Base-by-base conservation (phyloP, 1,140 invertebrate genomes). In the Latrodectus geometricus region DNA sequence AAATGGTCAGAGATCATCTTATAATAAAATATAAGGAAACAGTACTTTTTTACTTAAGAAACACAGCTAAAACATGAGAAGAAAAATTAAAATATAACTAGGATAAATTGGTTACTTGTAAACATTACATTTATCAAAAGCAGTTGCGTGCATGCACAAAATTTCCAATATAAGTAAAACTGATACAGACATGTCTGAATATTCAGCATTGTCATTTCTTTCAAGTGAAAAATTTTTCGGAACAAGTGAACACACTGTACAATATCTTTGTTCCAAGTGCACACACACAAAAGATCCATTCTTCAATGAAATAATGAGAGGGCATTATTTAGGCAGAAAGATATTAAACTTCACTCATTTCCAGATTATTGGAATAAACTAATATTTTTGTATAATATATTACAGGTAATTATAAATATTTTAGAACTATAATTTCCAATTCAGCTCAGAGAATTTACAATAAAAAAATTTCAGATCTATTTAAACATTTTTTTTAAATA, bases 81-180 rank as follows among this genome's bases (percentile, higher is more conserved):
- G 54, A 75, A 50, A 61, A 76, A 76, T 21, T 54, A 76, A 52
- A 54, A 61, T 21, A 54, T 17, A 61, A 79, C 35, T 49, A 35
- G 77, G 77, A 79, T 35, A 68, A 79, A 49, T 81, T 70, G 66
- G 17, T 81, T 81, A 54, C 48, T 49, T 56, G 82, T 84, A 84
- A 76, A 84, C 82, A 68, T 75, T 84, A 84, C 82, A 84, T 76
- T 84, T 84, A 84, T 84, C 82, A 84, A 84, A 84, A 84, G 73
- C 82, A 84, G 73, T 73, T 69, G 82, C 82, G 74, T 84, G 72
- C 72, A 76, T 84, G 82, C 82, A 35, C 35, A 84, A 75, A 84
- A 84, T 73, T 73, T 35, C 65, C 74, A 70, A 84, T 84, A 76
- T 72, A 69, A 54, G 72, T 84, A 76, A 35, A 52, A 21, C 78